Conservation (phyloP, 2,888 invertebrate species). For the Cephus spinipes region DNA sequence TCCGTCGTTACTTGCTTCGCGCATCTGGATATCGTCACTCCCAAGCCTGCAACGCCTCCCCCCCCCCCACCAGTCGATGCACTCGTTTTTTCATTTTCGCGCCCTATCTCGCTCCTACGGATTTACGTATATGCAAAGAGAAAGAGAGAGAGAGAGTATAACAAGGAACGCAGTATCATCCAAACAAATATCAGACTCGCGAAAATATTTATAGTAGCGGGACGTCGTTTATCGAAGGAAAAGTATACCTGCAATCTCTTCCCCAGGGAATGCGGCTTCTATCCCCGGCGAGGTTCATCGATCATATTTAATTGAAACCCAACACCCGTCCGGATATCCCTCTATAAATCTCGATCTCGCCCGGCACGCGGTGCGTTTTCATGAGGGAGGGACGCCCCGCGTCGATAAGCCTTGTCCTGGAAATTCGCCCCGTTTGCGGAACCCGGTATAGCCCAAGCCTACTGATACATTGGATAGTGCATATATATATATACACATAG, state of each 20-base stretch:
- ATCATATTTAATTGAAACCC: conserved; percentile 60
- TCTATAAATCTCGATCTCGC: conserved; percentile 47
- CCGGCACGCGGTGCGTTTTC: conserved; percentile 32
- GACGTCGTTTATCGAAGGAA: not conserved
- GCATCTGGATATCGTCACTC: conserved; percentile 29
- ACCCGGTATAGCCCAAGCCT: not conserved
- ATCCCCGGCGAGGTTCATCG: conserved; percentile 39
- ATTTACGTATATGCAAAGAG: conserved; percentile 22
- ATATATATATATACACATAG: not conserved
- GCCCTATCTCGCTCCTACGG: conserved; percentile 15
- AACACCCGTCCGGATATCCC: conserved; percentile 46
- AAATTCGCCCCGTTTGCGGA: not conserved
- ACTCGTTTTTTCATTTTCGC: conserved; percentile 10
- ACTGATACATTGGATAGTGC: not conserved
- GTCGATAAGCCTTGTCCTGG: not conserved
- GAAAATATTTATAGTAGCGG: conserved; percentile 38
- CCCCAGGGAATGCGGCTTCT: not conserved
- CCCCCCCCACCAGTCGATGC: not conserved
- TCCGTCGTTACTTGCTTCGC: conserved; percentile 14
- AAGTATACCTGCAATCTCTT: not conserved
- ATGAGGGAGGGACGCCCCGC: conserved; percentile 23
- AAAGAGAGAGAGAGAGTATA: conserved; percentile 1
- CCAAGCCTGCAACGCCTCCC: not conserved
- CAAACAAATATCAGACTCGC: conserved; percentile 32
- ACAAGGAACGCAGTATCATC: not conserved